These are phyloP conservation scores for Pterostichus niger DNA, from an alignment of 2,888 invertebrate species.

Conservation along the genomic window DNA sequence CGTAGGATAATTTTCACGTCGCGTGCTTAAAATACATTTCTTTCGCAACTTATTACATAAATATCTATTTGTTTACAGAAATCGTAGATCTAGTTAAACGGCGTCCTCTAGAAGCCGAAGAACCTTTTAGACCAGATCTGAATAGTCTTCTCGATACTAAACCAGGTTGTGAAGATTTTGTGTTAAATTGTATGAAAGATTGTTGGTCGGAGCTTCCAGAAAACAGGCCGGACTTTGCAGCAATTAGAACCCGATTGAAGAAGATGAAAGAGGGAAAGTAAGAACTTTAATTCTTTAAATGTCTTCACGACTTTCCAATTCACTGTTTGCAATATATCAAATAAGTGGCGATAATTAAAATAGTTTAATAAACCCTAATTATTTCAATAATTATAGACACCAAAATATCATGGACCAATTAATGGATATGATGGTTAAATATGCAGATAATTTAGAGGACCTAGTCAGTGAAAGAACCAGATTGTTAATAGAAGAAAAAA, in stretches of 20 bases:
- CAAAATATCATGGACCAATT: slow-evolving; percentile 97
- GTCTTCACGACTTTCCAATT: too few species aligned
- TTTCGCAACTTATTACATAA: too few species aligned
- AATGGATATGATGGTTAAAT: slow-evolving; percentile 99
- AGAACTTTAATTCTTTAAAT: slow-evolving; percentile 75
- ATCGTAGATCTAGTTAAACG: slow-evolving; percentile 91
- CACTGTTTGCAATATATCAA: too few species aligned
- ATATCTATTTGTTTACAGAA: slow-evolving; percentile 81
- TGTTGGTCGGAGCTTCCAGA: slow-evolving; percentile 95
- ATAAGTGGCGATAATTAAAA: too few species aligned
- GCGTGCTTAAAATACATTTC: too few species aligned
- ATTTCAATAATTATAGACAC: slow-evolving; percentile 79
- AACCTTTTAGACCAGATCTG: slow-evolving; percentile 89
- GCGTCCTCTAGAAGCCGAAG: slow-evolving; percentile 83
- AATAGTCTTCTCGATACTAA: slow-evolving; percentile 85
- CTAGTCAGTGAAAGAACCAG: slow-evolving; percentile 95
- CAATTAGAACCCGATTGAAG: slow-evolving; percentile 89
- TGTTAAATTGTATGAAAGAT: slow-evolving; percentile 90
- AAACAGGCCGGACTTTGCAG: slow-evolving; percentile 90
- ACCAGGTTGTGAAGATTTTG: slow-evolving; percentile 89
- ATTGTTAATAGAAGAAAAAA: slow-evolving; percentile 93
- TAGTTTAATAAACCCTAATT: too few species aligned
- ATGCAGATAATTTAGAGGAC: slow-evolving; percentile 96
- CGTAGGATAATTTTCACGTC: too few species aligned
- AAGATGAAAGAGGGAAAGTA: slow-evolving; percentile 93